Evolutionary conservation across 92 coral and sea anemone species (phyloP).

Genomic region (Bergia puertoricense): DNA sequence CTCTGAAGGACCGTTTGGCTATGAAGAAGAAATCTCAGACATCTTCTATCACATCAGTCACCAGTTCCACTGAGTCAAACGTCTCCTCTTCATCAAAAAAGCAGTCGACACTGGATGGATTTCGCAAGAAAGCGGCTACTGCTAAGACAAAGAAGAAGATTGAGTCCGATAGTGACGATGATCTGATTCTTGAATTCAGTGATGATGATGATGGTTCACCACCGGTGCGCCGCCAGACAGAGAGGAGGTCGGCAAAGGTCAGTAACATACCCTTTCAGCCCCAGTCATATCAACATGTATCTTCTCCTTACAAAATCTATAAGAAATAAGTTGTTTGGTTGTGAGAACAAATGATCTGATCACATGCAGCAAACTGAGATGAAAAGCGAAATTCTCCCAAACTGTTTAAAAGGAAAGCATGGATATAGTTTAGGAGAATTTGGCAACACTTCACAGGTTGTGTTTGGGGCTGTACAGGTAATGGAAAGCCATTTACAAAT

Average conservation of each 20-base stretch:
- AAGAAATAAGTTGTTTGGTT: too few relatives aligned
- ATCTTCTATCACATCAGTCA: not conserved
- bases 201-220: slow-evolving; percentile 28
- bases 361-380: too few relatives aligned
- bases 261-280: not conserved
- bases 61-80: slow-evolving; percentile 16
- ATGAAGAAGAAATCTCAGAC: slow-evolving; percentile 33
- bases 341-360: too few relatives aligned
- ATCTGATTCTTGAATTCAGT: slow-evolving; percentile 23
- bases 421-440: too few relatives aligned
- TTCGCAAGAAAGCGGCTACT: not conserved
- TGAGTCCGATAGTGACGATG: not conserved
- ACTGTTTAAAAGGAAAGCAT: too few relatives aligned
- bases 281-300: too few relatives aligned
- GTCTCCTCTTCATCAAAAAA: not conserved
- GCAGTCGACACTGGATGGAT: slow-evolving; percentile 11
- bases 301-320: too few relatives aligned
- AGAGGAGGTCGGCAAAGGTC: slow-evolving; percentile 15
- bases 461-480: not conserved
- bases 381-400: too few relatives aligned
- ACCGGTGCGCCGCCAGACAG: slow-evolving; percentile 2
- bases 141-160: not conserved
- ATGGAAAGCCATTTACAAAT: too few relatives aligned
- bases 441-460: too few relatives aligned
- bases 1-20: slow-evolving; percentile 32